These are phyloP conservation scores for Sorex maritimensis DNA, from an alignment of 2,797 vertebrate species.

Conservation along the genomic window DNA sequence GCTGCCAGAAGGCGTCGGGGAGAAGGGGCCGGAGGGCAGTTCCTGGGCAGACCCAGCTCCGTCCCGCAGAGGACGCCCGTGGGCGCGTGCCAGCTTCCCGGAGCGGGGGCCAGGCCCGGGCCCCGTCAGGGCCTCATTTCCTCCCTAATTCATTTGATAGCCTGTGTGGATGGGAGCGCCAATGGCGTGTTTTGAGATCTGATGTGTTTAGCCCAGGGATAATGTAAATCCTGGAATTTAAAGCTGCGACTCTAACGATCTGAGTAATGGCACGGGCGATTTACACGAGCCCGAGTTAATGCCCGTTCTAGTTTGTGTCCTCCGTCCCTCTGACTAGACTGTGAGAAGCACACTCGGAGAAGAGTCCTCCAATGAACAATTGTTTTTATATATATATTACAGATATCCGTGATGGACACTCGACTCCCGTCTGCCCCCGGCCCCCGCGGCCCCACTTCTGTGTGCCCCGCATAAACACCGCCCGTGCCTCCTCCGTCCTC, in stretches of 20 bases:
- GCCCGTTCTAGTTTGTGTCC: conserved; percentile 70
- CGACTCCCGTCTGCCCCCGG: conserved; percentile 44
- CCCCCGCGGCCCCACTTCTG: too few species aligned
- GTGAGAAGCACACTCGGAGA: conserved; percentile 63
- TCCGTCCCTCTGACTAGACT: conserved; percentile 56
- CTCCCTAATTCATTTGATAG: conserved; percentile 80
- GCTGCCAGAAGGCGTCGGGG: too few species aligned
- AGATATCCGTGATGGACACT: conserved; percentile 73
- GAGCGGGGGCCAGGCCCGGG: conserved; percentile 82
- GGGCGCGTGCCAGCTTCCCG: conserved; percentile 53
- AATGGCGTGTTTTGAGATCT: conserved; percentile 82
- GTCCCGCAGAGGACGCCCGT: neutral
- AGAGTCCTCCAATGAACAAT: neutral
- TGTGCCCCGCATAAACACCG: too few species aligned
- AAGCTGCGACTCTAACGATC: conserved; percentile 80
- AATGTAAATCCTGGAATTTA: conserved; percentile 83
- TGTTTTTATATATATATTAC: conserved; percentile 75
- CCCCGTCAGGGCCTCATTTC: conserved; percentile 78
- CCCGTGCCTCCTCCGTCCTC: conserved; percentile 78
- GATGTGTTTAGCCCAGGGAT: conserved; percentile 82
- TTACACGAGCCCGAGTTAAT: conserved; percentile 71
- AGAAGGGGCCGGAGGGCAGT: too few species aligned
- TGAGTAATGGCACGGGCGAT: conserved; percentile 78
- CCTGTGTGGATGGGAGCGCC: conserved; percentile 72
- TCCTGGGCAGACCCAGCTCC: conserved; percentile 35